Base-by-base conservation (phyloP, 2,797 vertebrate species). In the Macropus fuliginosus region DNA sequence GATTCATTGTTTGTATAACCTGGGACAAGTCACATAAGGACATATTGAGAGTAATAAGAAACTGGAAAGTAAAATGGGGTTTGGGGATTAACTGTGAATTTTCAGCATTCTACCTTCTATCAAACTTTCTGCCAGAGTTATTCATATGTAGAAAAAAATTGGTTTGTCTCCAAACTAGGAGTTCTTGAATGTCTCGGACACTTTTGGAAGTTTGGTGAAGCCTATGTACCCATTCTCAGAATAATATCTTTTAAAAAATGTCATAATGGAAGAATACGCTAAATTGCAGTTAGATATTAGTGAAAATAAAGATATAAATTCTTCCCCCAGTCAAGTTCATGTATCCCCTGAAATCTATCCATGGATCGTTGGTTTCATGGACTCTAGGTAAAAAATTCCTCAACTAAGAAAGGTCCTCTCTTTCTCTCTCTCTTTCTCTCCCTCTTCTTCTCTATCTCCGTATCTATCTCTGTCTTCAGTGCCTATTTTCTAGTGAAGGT, bases 61-160 rank as follows among this genome's bases (percentile, higher is more conserved):
- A 94, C 34, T 21, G 9, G 31, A 94, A 95, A 66, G 92, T 50
- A 96, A 56, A 56, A 92, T 52, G 87, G 93, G 10, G 54, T 94
- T 95, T 90, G 54, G 93, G 90, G 92, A 92, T 91, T 92, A 94
- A 90, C 55, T 93, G 24, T 90, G 46, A 24, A 94, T 95, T 97
- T 81, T 95, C 56, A 81, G 5, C 14, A 8, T 81, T 81, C 40
- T 91, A 92, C 27, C 91, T 46, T 40, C 31, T 46, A 40, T 62
- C n/a, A 93, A 12, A 93, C 91, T 95, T 94, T 91, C 54, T 87
- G 81, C 14, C 54, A 57, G 54, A 93, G 24, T 91, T 94, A 87
- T 91, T 96, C 56, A 31, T 91, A 59, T 92, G 52, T 24, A 34
- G 18, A 46, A 40, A 91, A 0, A 5, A 5, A 8, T 92, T 94